phyloP scores from a whole-genome alignment of 30 jellyfish, hydroid and myxozoan genomes.

The Cassiopea xamachana region DNA sequence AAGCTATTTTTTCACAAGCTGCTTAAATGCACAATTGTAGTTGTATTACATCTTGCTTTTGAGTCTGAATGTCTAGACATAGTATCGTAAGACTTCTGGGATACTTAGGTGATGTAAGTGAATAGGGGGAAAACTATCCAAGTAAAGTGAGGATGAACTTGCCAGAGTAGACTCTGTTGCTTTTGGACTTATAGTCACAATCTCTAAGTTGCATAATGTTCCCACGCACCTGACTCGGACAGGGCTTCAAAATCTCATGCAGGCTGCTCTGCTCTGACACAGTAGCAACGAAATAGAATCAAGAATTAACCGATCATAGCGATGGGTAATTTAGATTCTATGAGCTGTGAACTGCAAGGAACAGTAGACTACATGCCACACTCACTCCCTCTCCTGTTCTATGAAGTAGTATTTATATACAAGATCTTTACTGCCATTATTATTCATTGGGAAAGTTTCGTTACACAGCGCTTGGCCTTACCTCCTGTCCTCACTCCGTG shows the following conservation, averaged over 20 bases:
- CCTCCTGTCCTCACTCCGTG: background rate
- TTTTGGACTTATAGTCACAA: background rate
- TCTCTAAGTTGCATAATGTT: background rate
- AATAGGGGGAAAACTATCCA: too few species aligned
- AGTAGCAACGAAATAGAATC: slow-evolving; percentile 32
- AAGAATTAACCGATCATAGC: slow-evolving; percentile 26
- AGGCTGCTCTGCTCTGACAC: slow-evolving; percentile 38
- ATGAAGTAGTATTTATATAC: background rate
- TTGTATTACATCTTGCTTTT: background rate
- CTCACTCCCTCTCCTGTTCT: slow-evolving; percentile 25
- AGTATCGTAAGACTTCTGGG: too few species aligned
- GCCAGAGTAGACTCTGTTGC: background rate
- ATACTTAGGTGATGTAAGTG: too few species aligned
- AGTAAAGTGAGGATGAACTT: too few species aligned
- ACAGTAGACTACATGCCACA: slow-evolving; percentile 43
- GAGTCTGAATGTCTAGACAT: too few species aligned
- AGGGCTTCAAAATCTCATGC: slow-evolving; percentile 49
- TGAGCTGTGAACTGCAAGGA: slow-evolving; percentile 10
- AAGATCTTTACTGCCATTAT: background rate
- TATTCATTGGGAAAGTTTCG: background rate
- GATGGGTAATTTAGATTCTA: slow-evolving; percentile 40
- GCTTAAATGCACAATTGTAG: background rate
- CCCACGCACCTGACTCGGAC: slow-evolving; percentile 38
- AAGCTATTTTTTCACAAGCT: background rate
- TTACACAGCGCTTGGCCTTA: slow-evolving; percentile 7